phyloP scores from a whole-genome alignment of 2,113 vertebrate genomes.

The Sapajus apella region DNA sequence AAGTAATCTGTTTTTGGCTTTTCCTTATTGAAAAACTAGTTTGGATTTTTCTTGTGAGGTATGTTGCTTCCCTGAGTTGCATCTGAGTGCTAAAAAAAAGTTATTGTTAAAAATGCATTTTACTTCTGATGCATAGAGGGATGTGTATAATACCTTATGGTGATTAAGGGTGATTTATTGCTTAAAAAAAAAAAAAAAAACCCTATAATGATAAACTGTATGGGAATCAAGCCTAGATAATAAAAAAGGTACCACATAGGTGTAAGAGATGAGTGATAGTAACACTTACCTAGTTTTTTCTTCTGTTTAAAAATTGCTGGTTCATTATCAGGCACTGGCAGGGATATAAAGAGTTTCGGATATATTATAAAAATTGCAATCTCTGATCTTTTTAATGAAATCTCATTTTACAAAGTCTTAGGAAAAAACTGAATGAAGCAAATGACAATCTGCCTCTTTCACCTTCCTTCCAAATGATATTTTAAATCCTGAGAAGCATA shows the following conservation, averaged over 20 bases:
- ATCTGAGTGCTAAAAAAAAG: background rate
- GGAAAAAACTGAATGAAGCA: background rate
- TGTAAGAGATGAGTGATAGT: background rate
- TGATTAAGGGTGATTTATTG: background rate
- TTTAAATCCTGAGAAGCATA: background rate
- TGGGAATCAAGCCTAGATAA: background rate
- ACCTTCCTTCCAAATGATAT: background rate
- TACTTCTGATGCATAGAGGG: background rate
- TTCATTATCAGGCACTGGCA: background rate
- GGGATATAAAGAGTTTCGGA: background rate
- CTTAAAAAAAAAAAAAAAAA: background rate
- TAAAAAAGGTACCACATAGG: background rate
- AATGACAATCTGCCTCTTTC: background rate
- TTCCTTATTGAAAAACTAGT: slow-evolving; percentile 32
- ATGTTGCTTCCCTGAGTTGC: background rate
- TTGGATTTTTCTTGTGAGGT: background rate
- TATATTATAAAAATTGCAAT: background rate
- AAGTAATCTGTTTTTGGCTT: background rate
- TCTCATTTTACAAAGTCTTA: background rate
- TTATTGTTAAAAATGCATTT: background rate
- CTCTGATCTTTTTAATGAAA: background rate
- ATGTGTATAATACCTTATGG: background rate
- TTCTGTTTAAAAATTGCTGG: background rate
- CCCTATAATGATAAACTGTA: background rate
- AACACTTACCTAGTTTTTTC: background rate